These are phyloP conservation scores for Chaetorhynchus papuensis DNA, from an alignment of 2,113 vertebrate genomes.

Conservation along the genomic window DNA sequence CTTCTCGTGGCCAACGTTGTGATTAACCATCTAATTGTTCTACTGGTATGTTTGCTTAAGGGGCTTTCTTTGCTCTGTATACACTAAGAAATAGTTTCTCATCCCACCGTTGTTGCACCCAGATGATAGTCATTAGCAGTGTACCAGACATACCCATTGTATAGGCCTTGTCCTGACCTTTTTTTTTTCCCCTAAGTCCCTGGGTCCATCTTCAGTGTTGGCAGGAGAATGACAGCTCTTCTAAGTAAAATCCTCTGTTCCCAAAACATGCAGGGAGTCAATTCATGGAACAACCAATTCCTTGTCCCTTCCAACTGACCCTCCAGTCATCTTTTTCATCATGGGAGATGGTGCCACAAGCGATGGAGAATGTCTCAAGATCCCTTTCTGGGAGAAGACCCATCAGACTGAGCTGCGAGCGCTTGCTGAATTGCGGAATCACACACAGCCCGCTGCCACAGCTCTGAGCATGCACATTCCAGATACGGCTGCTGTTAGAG, in stretches of 20 bases:
- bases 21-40: slow-evolving; percentile 65
- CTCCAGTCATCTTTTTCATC: background rate
- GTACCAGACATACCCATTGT: slow-evolving; percentile 24
- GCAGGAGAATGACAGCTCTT: background rate
- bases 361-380: background rate
- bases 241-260: background rate
- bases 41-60: slow-evolving; percentile 63
- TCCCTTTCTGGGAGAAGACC: background rate
- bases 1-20: slow-evolving; percentile 3
- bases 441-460: background rate
- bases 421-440: background rate
- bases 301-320: background rate
- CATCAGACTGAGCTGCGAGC: background rate
- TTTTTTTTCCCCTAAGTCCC: background rate
- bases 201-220: background rate
- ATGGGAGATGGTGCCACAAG: background rate
- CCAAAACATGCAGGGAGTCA: background rate
- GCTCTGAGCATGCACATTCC: background rate
- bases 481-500: background rate
- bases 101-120: slow-evolving; percentile 32
- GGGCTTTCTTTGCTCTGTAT: slow-evolving; percentile 57
- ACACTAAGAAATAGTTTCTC: slow-evolving; percentile 58
- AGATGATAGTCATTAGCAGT: slow-evolving; percentile 63
- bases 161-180: background rate
- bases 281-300: background rate